phyloP scores from a whole-genome alignment of 2,888 invertebrate genomes.

The Heliconius sara region DNA sequence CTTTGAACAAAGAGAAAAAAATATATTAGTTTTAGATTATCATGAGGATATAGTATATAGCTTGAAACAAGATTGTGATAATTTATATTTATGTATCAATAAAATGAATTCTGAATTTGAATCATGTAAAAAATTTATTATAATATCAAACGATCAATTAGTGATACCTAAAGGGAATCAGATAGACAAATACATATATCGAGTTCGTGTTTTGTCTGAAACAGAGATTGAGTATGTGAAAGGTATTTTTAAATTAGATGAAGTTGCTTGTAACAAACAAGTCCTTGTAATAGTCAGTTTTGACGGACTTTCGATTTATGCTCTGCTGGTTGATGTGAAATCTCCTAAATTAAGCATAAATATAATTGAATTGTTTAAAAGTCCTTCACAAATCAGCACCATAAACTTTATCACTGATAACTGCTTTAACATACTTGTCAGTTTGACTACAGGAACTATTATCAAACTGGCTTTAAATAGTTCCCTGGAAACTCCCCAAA shows the following conservation, averaged over 20 bases:
- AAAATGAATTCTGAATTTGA: conserved; percentile 60
- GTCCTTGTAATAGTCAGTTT: conserved; percentile 48
- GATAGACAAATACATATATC: conserved; percentile 31
- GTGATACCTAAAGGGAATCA: conserved; percentile 13
- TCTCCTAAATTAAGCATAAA: conserved; percentile 48
- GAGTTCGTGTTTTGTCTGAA: conserved; percentile 24
- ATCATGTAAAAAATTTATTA: conserved; percentile 47
- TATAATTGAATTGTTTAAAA: conserved; percentile 60
- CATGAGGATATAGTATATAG: conserved; percentile 55
- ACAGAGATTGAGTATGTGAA: conserved; percentile 34
- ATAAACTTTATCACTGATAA: conserved; percentile 55
- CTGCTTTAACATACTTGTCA: conserved; percentile 57
- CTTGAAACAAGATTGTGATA: conserved; percentile 57
- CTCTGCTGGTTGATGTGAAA: conserved; percentile 33
- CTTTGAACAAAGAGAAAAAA: conserved; percentile 57
- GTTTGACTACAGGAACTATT: conserved; percentile 66
- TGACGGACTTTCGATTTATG: conserved; percentile 38
- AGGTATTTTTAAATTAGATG: conserved; percentile 35
- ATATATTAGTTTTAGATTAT: conserved; percentile 51
- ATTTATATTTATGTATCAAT: conserved; percentile 58
- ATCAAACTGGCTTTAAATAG: conserved; percentile 57
- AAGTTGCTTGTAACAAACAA: conserved; percentile 31
- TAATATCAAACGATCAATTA: conserved; percentile 7
- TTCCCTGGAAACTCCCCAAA: conserved; percentile 47
- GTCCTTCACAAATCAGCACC: conserved; percentile 65